Base-by-base conservation (phyloP, 2,888 invertebrate genomes). In the Heterodera filipjevi region DNA sequence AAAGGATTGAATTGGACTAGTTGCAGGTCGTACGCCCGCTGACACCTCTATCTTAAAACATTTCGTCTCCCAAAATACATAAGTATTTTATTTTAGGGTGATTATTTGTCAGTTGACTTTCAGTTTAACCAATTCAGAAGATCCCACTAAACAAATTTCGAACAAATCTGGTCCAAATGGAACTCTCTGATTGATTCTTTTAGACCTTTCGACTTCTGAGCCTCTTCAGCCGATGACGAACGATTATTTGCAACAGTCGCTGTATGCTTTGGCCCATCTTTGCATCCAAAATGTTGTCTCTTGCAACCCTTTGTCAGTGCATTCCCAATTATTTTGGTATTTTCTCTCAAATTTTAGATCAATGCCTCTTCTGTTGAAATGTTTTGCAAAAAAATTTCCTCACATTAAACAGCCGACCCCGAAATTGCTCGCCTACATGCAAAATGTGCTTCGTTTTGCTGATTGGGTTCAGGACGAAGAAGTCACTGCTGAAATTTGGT, bases 401-500 rank as follows among this genome's bases (percentile, higher is more conserved):
- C 77, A 79, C 64, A 68, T 78, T 27, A 77, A 72, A 77, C 79
- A 79, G n/a, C 77, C 66, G 46, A 32, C 68, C 27, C 44, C 59
- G 30, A 79, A 79, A 39, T 49, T 81, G 70, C 73, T 81, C 44
- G 46, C 64, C n/a, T 81, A 66, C 77, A 66, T 81, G n/a, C 73
- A 77, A 39, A 80, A 79, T 44, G 33, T 81, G 16, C 79, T 81
- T 39, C 49, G 66, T 32, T 71, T 86, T 75, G 81, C 81, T 32
- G 83, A 83, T 32, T 46, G 68, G 44, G 64, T 30, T 66, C 80
- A 83, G 27, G 74, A 81, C 32, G 83, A 84, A 19, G 71, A 72
- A 14, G 76, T 79, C 35, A 32, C 77, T 14, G 77, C 81, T 30
- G 83, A 84, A 16, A 68, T 85, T 12, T 85, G 85, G 85, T 79